Conservation (phyloP, 2,113 vertebrate species). For the Pterocles burchelli region DNA sequence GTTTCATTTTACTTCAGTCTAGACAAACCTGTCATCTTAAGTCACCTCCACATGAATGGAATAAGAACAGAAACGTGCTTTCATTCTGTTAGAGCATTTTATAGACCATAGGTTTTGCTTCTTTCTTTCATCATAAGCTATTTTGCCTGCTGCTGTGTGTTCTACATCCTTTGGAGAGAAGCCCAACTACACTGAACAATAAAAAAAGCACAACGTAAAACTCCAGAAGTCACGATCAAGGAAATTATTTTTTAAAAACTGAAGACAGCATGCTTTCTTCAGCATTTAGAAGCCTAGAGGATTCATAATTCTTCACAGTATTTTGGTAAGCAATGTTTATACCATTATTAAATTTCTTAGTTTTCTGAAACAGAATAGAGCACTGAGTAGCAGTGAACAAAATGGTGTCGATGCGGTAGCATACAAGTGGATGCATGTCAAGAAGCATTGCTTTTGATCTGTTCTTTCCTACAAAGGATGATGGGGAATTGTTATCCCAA, state of each 20-base stretch:
- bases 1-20: background rate
- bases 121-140: background rate
- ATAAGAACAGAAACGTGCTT: background rate
- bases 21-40: background rate
- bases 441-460: conserved; percentile 23
- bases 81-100: background rate
- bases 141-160: background rate
- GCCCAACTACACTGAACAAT: background rate
- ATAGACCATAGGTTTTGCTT: background rate
- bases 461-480: conserved; percentile 33
- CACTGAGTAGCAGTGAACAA: background rate
- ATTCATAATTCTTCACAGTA: background rate
- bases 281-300: background rate
- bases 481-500: conserved; percentile 46
- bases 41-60: background rate
- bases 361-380: background rate
- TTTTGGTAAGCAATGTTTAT: background rate
- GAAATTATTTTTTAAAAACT: background rate
- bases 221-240: background rate
- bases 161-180: background rate
- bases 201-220: background rate
- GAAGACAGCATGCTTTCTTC: background rate
- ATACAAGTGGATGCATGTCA: background rate
- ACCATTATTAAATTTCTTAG: background rate
- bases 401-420: background rate